These are phyloP conservation scores for Neuroscelio doddi DNA, from an alignment of 2,888 invertebrate genomes.

Conservation along the genomic window DNA sequence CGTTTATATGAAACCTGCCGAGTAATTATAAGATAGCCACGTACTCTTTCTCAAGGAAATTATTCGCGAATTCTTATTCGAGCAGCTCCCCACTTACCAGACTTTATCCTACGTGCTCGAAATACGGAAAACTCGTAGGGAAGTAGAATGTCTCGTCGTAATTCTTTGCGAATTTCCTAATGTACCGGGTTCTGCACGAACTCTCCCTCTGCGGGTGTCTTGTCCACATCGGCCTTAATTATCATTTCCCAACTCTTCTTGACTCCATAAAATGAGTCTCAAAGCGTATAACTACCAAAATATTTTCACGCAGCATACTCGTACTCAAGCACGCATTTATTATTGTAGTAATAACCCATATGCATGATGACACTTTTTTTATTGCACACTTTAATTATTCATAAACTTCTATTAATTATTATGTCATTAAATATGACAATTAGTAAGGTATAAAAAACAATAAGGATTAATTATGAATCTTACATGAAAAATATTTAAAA, in stretches of 20 bases:
- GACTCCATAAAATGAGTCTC: slow-evolving; percentile 15
- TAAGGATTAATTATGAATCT: too few species aligned
- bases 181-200: slow-evolving; percentile 27
- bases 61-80: slow-evolving; percentile 56
- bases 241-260: slow-evolving; percentile 23
- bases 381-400: too few species aligned
- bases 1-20: slow-evolving; percentile 37
- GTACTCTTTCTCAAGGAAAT: slow-evolving; percentile 45
- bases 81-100: slow-evolving; percentile 50
- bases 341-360: too few species aligned
- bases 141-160: slow-evolving; percentile 47
- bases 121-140: slow-evolving; percentile 37
- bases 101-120: slow-evolving; percentile 52
- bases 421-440: too few species aligned
- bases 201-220: neutral
- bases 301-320: neutral
- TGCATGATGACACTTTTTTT: too few species aligned
- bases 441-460: too few species aligned
- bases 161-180: slow-evolving; percentile 53
- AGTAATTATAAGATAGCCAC: slow-evolving; percentile 55
- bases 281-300: neutral
- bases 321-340: neutral
- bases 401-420: too few species aligned
- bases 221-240: slow-evolving; percentile 24
- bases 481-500: too few species aligned